Evolutionary conservation across 2,888 invertebrate species (phyloP), one percentile per base, ranked within the genome.

Genomic region (Caenorhabditis becei): DNA sequence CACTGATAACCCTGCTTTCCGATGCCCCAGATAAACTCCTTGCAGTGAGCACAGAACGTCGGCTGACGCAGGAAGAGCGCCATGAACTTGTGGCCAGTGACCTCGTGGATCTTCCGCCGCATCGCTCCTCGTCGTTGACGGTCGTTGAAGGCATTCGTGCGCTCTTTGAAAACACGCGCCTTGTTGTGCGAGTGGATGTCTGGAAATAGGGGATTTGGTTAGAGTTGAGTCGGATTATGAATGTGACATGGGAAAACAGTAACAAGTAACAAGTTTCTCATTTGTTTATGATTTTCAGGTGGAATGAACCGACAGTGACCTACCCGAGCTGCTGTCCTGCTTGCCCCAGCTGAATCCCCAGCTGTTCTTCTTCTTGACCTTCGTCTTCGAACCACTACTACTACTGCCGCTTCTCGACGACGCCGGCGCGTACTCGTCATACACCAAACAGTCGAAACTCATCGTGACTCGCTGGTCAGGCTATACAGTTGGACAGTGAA

Each of bases 31-130:
- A 99, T 98, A 93, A 99, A 99, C 93, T 97, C 97, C 89, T 95
- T 94, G 93, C 99, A 99, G 93, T 97, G 97, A 91, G 97, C 97
- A 94, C 99, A 99, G 94, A 99, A 99, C 89, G 98, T 98, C 87
- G 98, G 98, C 93, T 99, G 99, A 66, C 97, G 94, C 91, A 99
- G 94, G 93, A 97, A 97, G 85, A 98, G 97, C 86, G 98, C 98
- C 98, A 99, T 98, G 93, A 99, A 99, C 93, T 99, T 99, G 94
- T 99, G 99, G 59, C 97, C 98, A 93, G 93, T 97, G 86, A 95
- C 94, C 83, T 91, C 90, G 93, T 99, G 99, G 89, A 99, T 97
- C 89, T 97, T 94, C 83, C 98, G 94, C 81, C 98, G 94, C 96
- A 99, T 97, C 85, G 99, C 98, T 85, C 97, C 98, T 82, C 98